A percentile compares a stretch with the other conserved stretches of the same genome.
Conservation (phyloP, 2,113 vertebrate species). For the Hemiscyllium ocellatum region DNA sequence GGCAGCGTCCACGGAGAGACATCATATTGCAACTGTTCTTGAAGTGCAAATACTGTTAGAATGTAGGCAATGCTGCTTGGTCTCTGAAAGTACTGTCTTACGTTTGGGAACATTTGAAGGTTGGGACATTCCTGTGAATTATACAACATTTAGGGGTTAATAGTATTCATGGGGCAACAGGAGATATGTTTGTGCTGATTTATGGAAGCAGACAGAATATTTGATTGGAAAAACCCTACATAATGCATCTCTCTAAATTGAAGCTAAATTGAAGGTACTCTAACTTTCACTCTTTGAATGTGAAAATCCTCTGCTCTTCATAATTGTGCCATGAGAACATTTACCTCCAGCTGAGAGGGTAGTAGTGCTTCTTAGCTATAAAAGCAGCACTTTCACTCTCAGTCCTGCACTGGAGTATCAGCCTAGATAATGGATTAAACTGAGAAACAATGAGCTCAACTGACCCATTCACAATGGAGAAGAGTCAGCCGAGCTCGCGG, state of each 20-base stretch:
- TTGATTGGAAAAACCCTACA: no score
- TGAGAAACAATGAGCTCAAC: neutral
- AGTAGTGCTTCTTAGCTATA: neutral
- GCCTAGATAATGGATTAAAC: neutral
- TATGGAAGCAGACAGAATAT: no score
- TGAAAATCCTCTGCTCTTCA: neutral
- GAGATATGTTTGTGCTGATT: no score
- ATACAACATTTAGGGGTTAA: no score
- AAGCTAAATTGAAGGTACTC: no score
- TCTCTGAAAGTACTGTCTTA: neutral
- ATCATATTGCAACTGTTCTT: no score
- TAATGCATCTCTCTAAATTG: no score
- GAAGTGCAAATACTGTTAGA: neutral
- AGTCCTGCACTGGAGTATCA: neutral
- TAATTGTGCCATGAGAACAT: neutral
- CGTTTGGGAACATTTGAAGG: neutral
- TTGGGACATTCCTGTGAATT: neutral
- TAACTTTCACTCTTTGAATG: no score
- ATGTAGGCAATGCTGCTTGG: neutral
- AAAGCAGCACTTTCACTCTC: neutral
- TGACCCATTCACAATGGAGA: neutral
- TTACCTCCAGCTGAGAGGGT: neutral
- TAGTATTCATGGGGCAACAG: no score
- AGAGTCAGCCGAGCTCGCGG: neutral
- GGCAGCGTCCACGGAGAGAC: no score